Conservation (phyloP, 2,113 vertebrate species). For the Numida meleagris region DNA sequence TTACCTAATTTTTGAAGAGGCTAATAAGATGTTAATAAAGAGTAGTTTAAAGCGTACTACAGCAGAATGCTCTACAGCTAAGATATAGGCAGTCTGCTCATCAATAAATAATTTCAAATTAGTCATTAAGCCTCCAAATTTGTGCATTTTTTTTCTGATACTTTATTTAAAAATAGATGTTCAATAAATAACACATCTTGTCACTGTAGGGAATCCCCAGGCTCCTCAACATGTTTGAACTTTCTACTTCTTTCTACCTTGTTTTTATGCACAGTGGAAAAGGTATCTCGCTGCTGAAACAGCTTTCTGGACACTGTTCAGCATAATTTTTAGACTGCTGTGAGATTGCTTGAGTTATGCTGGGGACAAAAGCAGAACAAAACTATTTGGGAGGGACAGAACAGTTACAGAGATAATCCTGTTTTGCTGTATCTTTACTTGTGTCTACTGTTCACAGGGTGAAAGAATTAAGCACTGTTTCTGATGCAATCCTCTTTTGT, state of each 20-base stretch:
- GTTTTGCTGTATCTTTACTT: neutral
- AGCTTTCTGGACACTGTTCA: neutral
- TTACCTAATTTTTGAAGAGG: neutral
- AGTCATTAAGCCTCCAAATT: neutral
- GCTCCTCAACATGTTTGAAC: neutral
- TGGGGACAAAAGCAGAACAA: neutral
- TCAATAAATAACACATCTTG: neutral
- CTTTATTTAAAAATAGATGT: conserved; percentile 8
- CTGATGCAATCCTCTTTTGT: neutral
- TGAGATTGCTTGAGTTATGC: neutral
- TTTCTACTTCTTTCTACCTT: neutral
- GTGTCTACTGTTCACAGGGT: neutral
- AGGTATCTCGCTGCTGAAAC: neutral
- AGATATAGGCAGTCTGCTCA: neutral
- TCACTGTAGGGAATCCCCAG: neutral
- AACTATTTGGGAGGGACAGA: neutral
- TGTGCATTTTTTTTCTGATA: neutral
- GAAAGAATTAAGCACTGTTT: neutral
- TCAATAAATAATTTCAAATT: conserved; percentile 4
- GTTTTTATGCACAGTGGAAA: neutral
- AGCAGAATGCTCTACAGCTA: neutral
- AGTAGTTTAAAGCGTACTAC: neutral
- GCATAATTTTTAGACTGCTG: neutral
- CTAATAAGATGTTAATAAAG: conserved; percentile 14
- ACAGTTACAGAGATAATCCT: neutral